Evolutionary conservation across 2,797 vertebrate genomes (phyloP).

Genomic region (Chlorospingus semifuscus): DNA sequence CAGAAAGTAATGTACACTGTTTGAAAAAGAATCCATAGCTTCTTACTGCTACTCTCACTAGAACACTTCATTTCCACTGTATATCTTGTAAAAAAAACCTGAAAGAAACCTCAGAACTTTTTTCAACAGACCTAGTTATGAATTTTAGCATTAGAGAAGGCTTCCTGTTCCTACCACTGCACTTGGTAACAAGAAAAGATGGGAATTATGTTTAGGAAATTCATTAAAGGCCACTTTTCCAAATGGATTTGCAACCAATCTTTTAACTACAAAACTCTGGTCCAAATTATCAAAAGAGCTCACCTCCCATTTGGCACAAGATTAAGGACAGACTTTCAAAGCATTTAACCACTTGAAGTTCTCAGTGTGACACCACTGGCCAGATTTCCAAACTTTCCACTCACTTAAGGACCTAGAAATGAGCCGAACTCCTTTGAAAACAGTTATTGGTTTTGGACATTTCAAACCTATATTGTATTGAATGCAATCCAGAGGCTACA

Average conservation of each 20-base stretch:
- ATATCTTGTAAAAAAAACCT: background rate
- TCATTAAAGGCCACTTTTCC: background rate
- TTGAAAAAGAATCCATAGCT: conserved; percentile 25
- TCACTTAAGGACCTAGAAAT: conserved; percentile 31
- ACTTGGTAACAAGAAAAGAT: conserved; percentile 28
- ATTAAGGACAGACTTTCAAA: conserved; percentile 52
- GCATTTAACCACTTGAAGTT: conserved; percentile 50
- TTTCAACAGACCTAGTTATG: background rate
- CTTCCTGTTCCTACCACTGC: background rate
- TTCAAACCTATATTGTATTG: background rate
- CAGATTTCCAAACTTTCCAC: conserved; percentile 45
- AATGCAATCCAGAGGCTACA: background rate
- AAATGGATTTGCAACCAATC: background rate
- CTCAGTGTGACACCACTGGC: conserved; percentile 29
- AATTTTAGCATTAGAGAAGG: background rate
- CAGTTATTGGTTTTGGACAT: conserved; percentile 3
- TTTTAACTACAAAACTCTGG: background rate
- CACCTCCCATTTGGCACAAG: conserved; percentile 45
- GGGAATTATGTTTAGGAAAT: background rate
- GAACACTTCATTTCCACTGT: conserved; percentile 14
- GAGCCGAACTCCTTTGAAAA: conserved; percentile 41
- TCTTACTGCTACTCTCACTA: conserved; percentile 9
- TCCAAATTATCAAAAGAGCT: conserved; percentile 17
- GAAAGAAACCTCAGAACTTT: background rate
- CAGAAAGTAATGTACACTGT: conserved; percentile 13